These are phyloP conservation scores for Sarcophilus harrisii DNA, from an alignment of 2,797 vertebrate species.

Conservation along the genomic window DNA sequence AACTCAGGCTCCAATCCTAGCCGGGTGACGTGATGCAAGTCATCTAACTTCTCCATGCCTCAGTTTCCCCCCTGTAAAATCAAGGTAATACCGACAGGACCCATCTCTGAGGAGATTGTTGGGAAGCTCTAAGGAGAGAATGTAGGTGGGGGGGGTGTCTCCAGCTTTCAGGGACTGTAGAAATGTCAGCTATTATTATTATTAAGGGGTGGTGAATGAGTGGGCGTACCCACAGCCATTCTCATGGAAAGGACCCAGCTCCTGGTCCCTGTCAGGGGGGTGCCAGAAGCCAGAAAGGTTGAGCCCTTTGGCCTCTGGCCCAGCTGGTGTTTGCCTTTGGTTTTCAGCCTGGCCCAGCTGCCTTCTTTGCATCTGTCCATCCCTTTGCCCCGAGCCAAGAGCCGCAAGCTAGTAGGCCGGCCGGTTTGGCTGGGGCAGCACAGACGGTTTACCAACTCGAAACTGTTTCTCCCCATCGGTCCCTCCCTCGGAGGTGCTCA, in stretches of 20 bases:
- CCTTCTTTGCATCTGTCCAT: conserved; percentile 41
- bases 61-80: background rate
- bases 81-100: background rate
- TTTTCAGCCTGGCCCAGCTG: background rate
- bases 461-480: conserved; percentile 57
- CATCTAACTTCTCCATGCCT: background rate
- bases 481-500: conserved; percentile 70
- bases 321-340: background rate
- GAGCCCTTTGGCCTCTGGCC: background rate
- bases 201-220: background rate
- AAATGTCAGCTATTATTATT: background rate
- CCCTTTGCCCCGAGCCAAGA: conserved; percentile 57
- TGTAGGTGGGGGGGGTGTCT: background rate
- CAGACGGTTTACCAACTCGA: conserved; percentile 54
- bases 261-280: background rate
- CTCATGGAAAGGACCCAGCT: background rate
- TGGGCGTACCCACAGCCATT: background rate
- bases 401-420: conserved; percentile 57
- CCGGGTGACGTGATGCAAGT: background rate
- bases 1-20: background rate
- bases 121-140: background rate
- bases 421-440: conserved; percentile 59
- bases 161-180: background rate
- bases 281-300: conserved; percentile 7
- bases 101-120: background rate